Evolutionary conservation across 2,888 invertebrate genomes (phyloP).

Genomic region (Metopia argyrocephala): DNA sequence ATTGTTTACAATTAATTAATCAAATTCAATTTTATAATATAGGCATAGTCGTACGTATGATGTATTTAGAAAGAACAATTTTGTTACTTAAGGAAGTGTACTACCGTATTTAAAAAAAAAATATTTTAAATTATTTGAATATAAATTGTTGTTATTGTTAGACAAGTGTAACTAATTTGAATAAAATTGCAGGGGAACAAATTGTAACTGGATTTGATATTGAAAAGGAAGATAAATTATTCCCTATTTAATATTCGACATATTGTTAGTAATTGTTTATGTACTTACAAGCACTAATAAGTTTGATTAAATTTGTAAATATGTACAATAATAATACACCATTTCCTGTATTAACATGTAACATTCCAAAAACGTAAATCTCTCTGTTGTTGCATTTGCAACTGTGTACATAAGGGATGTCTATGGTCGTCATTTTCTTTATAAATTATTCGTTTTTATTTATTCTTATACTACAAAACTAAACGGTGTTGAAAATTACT

Average conservation of each 20-base stretch:
- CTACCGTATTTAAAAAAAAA: not conserved
- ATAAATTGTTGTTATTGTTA: not conserved
- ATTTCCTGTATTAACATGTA: not conserved
- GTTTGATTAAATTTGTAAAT: not conserved
- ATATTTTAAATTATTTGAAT: not conserved
- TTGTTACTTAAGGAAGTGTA: conserved; percentile 18
- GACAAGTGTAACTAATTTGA: conserved; percentile 19
- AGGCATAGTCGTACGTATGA: too few species aligned
- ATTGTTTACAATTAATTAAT: not conserved
- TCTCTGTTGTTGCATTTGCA: too few species aligned
- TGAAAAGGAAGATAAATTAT: not conserved
- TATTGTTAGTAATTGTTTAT: conserved; percentile 11
- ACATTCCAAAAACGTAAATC: too few species aligned
- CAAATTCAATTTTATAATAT: not conserved
- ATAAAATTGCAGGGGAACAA: not conserved
- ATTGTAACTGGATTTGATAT: not conserved
- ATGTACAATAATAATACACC: not conserved
- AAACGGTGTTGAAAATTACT: not conserved
- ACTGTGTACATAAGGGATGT: too few species aligned
- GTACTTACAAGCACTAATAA: not conserved
- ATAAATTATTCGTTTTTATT: not conserved
- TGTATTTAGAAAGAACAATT: too few species aligned
- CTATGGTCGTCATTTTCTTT: too few species aligned
- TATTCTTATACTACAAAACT: not conserved
- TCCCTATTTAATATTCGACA: conserved; percentile 9